Conservation (phyloP, 1,140 invertebrate genomes). For the Drosophila repletoides region DNA sequence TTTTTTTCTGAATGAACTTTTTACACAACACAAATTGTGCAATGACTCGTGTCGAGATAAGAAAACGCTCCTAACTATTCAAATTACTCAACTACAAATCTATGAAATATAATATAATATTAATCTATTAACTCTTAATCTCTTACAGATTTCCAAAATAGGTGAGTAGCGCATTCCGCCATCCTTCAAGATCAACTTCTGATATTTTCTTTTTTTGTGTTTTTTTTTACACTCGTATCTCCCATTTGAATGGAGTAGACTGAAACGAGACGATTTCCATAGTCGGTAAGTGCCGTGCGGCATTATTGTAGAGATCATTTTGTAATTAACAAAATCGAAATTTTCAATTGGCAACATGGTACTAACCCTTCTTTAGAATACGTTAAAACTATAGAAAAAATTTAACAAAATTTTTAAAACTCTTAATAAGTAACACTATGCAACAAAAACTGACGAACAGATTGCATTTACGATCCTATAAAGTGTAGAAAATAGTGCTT, state of each 20-base stretch:
- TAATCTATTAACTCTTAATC: not conserved
- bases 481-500: no score
- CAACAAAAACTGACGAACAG: no score
- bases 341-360: constrained; percentile 57
- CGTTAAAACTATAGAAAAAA: not conserved
- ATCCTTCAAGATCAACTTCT: not conserved
- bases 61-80: not conserved
- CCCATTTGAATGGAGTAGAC: constrained; percentile 19
- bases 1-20: constrained; percentile 51
- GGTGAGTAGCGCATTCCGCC: constrained; percentile 34
- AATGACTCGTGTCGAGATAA: constrained; percentile 39
- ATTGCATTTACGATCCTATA: no score
- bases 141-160: constrained; percentile 57
- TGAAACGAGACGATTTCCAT: constrained; percentile 52
- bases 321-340: constrained; percentile 49
- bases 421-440: not conserved
- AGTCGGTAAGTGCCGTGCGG: constrained; percentile 64
- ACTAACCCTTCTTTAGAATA: constrained; percentile 26
- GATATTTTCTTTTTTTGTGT: not conserved
- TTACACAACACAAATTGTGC: constrained; percentile 54
- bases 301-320: constrained; percentile 51
- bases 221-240: no score
- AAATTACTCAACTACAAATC: constrained; percentile 3
- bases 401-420: not conserved
- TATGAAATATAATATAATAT: not conserved